Percentiles rank a stretch among this genome's conserved stretches.
These are phyloP conservation scores for Belonocnema kinseyi DNA, from an alignment of 1,140 invertebrate species.

Conservation along the genomic window DNA sequence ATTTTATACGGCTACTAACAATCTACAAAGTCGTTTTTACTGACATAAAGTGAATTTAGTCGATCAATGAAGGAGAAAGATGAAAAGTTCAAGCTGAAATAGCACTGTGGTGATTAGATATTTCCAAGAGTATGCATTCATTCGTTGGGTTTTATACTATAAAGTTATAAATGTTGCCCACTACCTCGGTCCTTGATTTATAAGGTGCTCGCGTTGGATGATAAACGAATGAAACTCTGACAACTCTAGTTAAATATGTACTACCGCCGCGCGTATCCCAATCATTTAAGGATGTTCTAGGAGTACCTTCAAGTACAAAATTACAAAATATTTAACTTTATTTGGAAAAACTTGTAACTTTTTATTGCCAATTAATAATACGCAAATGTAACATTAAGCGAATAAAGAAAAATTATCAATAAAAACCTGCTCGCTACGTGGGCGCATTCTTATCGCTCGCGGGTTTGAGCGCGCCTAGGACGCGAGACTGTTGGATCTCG, in stretches of 20 bases:
- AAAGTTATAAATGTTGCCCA: background rate
- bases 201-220: background rate
- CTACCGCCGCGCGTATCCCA: background rate
- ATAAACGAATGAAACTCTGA: background rate
- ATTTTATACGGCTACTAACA: too few relatives aligned
- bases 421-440: too few relatives aligned
- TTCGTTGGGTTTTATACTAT: background rate
- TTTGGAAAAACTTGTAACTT: too few relatives aligned
- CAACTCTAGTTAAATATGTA: background rate
- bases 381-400: too few relatives aligned
- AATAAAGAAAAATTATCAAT: too few relatives aligned
- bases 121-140: background rate
- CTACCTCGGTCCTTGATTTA: background rate
- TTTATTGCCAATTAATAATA: too few relatives aligned
- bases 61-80: background rate
- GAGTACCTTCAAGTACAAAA: too few relatives aligned
- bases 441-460: too few relatives aligned
- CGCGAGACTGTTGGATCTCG: too few relatives aligned
- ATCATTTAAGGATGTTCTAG: too few relatives aligned
- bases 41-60: background rate
- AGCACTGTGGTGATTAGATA: background rate
- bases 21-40: background rate
- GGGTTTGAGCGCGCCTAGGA: too few relatives aligned
- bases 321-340: background rate
- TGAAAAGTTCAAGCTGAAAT: background rate